These are phyloP conservation scores for Coreoperca whiteheadi DNA, from an alignment of 2,113 vertebrate species.

Conservation along the genomic window DNA sequence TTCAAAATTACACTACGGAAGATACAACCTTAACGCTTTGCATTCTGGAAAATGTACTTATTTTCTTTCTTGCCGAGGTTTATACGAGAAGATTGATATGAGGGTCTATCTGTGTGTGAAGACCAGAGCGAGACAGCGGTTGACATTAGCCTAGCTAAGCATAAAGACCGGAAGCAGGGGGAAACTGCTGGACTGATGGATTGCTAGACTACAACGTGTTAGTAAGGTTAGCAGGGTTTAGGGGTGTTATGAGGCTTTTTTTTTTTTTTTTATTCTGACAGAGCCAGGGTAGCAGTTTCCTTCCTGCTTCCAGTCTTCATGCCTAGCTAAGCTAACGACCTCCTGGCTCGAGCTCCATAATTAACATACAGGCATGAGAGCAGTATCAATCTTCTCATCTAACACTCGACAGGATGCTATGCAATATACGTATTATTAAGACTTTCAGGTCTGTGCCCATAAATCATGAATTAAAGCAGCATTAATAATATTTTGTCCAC, in stretches of 20 bases:
- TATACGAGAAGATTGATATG: not conserved
- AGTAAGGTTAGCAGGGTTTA: not conserved
- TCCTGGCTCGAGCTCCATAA: too few species aligned
- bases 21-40: not conserved
- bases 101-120: not conserved
- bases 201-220: not conserved
- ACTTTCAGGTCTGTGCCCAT: too few species aligned
- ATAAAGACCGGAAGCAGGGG: not conserved
- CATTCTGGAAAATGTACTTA: not conserved
- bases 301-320: too few species aligned
- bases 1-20: not conserved
- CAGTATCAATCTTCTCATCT: too few species aligned
- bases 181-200: not conserved
- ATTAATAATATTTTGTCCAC: not conserved
- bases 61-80: not conserved
- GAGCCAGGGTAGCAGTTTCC: too few species aligned
- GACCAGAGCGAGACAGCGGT: not conserved
- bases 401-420: too few species aligned
- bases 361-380: too few species aligned
- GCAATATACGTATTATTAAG: too few species aligned
- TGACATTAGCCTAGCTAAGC: not conserved
- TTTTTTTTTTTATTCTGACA: too few species aligned
- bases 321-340: too few species aligned
- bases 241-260: too few species aligned
- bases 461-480: too few species aligned